Percentiles rank a stretch among this genome's conserved stretches.
Evolutionary conservation across 2,888 invertebrate genomes (phyloP).

Genomic region (Cryptophagus acutangulus): DNA sequence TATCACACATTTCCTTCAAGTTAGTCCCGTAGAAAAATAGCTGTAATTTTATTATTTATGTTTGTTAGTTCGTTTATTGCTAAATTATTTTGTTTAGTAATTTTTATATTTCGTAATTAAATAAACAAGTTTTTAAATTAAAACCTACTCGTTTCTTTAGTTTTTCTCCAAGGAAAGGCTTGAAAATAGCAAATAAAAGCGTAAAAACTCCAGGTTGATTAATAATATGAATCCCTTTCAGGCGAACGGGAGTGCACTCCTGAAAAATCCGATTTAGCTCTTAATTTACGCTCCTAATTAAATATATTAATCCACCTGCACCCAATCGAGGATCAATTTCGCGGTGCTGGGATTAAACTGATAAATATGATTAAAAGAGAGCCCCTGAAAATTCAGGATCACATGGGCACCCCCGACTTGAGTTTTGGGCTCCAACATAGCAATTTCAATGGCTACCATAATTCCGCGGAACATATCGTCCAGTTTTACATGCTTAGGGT

Average conservation of each 20-base stretch:
- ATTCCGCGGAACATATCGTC: slow-evolving; percentile 66
- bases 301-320: slow-evolving; percentile 51
- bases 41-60: slow-evolving; percentile 40
- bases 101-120: slow-evolving; percentile 6
- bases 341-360: slow-evolving; percentile 77
- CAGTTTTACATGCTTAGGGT: slow-evolving; percentile 62
- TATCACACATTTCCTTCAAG: slow-evolving; percentile 54
- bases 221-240: slow-evolving; percentile 83
- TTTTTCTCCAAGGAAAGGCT: slow-evolving; percentile 83
- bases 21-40: slow-evolving; percentile 72
- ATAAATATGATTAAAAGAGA: slow-evolving; percentile 65
- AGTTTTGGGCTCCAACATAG: slow-evolving; percentile 72
- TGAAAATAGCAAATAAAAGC: slow-evolving; percentile 79
- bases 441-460: slow-evolving; percentile 66
- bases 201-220: slow-evolving; percentile 85
- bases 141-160: slow-evolving; percentile 64
- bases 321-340: slow-evolving; percentile 65
- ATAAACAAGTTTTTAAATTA: slow-evolving; percentile 9
- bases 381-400: slow-evolving; percentile 70
- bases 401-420: slow-evolving; percentile 72
- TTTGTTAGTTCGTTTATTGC: too few relatives aligned
- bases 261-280: slow-evolving; percentile 43
- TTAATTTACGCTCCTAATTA: neutral
- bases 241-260: slow-evolving; percentile 76
- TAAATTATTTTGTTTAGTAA: slow-evolving; percentile 5